A percentile compares a stretch with the other conserved stretches of the same genome.
Conservation (phyloP, 2,888 invertebrate genomes). For the Leptodirus hochenwartii region DNA sequence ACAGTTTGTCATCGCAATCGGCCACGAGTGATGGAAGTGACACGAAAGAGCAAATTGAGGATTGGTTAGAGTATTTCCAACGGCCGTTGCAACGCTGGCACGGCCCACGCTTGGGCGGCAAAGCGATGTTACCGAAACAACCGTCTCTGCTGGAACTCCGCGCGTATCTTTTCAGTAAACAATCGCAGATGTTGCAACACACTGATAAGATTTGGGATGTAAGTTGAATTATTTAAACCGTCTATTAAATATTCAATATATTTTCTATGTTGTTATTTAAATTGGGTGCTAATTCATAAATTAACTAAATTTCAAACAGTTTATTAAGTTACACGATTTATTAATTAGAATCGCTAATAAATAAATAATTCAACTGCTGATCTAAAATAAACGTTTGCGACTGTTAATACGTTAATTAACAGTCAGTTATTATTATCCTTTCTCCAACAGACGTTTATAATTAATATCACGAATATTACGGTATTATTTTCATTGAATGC, state of each 20-base stretch:
- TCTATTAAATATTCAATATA: not conserved
- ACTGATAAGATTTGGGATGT: conserved; percentile 68
- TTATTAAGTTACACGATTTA: too few relatives aligned
- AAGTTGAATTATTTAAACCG: conserved; percentile 15
- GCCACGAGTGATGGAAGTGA: too few relatives aligned
- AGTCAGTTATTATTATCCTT: too few relatives aligned
- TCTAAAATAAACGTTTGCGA: too few relatives aligned
- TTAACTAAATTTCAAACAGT: conserved; percentile 1
- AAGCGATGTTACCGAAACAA: conserved; percentile 39
- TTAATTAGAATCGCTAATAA: too few relatives aligned
- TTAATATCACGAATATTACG: too few relatives aligned
- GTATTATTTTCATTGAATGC: too few relatives aligned
- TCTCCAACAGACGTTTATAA: too few relatives aligned
- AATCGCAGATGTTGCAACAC: conserved; percentile 67
- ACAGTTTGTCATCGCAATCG: conserved; percentile 15
- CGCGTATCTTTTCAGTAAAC: conserved; percentile 84
- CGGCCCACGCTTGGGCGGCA: conserved; percentile 49
- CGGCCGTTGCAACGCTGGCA: conserved; percentile 67
- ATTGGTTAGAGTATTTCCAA: conserved; percentile 68
- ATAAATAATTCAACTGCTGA: too few relatives aligned
- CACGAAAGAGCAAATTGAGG: too few relatives aligned
- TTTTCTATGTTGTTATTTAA: not conserved
- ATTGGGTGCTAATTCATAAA: not conserved
- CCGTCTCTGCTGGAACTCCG: conserved; percentile 71
- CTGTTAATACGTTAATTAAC: too few relatives aligned